These are phyloP conservation scores for Esox masquinongy DNA, from an alignment of 2,797 vertebrate species.

Conservation along the genomic window DNA sequence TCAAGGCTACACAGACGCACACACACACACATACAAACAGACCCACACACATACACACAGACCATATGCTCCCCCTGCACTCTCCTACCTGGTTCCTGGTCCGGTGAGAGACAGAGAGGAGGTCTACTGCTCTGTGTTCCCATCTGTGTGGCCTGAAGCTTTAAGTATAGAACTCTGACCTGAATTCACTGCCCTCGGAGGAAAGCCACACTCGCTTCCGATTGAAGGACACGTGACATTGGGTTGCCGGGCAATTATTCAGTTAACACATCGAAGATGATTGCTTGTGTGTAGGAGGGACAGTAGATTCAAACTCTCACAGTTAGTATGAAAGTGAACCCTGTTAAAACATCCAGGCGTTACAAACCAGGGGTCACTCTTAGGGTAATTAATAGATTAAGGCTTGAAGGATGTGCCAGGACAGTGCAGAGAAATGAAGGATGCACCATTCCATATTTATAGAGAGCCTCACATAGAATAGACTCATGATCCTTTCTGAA, in stretches of 20 bases:
- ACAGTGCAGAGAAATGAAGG: not conserved
- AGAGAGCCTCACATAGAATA: conserved; percentile 3
- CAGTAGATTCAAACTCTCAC: not conserved
- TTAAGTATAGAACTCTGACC: conserved; percentile 16
- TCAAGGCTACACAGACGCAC: conserved; percentile 13
- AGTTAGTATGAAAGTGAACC: not conserved
- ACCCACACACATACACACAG: conserved; percentile 25
- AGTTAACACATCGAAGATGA: not conserved
- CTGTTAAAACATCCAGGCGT: not conserved
- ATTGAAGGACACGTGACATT: conserved; percentile 6
- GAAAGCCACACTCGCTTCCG: conserved; percentile 10
- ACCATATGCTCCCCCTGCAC: conserved; percentile 46
- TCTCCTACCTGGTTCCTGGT: conserved; percentile 23
- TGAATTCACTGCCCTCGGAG: conserved; percentile 6
- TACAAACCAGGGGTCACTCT: not conserved
- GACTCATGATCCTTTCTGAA: conserved; percentile 37
- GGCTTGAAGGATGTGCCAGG: not conserved
- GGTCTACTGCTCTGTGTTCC: conserved; percentile 15
- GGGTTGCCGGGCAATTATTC: not conserved
- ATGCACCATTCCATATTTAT: conserved; percentile 28
- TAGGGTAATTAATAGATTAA: not conserved
- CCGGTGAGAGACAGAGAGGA: conserved; percentile 2
- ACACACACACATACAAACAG: conserved; percentile 5
- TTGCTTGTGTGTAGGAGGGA: not conserved
- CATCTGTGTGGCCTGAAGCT: conserved; percentile 14